Conservation (phyloP, 2,113 vertebrate species). For the Helogale parvula region DNA sequence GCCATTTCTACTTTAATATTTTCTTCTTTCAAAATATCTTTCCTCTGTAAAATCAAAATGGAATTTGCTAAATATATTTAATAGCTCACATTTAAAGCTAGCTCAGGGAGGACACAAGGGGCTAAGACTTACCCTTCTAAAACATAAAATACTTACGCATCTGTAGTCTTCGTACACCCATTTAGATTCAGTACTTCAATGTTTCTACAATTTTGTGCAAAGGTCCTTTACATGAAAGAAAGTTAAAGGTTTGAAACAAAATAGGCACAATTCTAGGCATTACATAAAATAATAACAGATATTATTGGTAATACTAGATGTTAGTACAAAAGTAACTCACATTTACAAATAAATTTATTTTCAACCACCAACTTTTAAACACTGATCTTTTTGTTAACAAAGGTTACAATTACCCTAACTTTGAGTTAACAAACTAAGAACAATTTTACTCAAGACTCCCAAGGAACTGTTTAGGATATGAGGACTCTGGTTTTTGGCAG, state of each 20-base stretch:
- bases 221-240: constrained; percentile 88
- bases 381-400: neutral
- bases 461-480: neutral
- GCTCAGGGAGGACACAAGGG: neutral
- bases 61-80: neutral
- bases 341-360: constrained; percentile 7
- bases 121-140: neutral
- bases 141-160: constrained; percentile 88
- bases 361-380: neutral
- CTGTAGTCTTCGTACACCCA: constrained; percentile 99
- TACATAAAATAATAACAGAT: neutral
- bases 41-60: constrained; percentile 21
- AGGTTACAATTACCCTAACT: constrained; percentile 10
- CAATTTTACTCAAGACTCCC: neutral
- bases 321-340: neutral
- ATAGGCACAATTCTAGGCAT: neutral
- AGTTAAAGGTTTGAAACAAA: constrained; percentile 55
- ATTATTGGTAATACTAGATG: neutral
- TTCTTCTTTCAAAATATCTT: constrained; percentile 42
- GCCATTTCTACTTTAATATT: constrained; percentile 1
- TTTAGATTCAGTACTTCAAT: constrained; percentile 98
- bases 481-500: neutral
- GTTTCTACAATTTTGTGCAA: constrained; percentile 99
- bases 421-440: neutral
- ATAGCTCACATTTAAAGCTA: neutral